A percentile compares a stretch with the other conserved stretches of the same genome.
Evolutionary conservation across 2,888 invertebrate genomes (phyloP).

Genomic region (Mythimna vitellina): DNA sequence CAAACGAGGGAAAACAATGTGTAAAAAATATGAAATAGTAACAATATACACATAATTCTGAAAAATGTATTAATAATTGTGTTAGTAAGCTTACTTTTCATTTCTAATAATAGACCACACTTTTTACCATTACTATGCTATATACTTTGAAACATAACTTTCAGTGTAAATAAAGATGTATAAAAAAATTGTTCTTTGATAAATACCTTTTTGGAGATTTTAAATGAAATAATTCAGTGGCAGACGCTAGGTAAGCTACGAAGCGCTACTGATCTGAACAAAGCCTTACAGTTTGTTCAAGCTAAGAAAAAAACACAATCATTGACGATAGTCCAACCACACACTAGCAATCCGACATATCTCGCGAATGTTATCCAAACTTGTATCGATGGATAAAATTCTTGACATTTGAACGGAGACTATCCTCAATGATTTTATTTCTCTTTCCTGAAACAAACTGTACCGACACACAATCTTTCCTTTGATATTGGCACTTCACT

Average conservation of each 20-base stretch:
- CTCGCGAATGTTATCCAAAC: conserved; percentile 1
- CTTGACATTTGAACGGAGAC: background rate
- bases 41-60: no score
- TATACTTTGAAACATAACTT: no score
- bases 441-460: conserved; percentile 22
- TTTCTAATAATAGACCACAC: no score
- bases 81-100: no score
- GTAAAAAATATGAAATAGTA: no score
- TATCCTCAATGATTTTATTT: conserved; percentile 4
- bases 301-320: conserved; percentile 14
- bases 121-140: no score
- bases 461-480: conserved; percentile 3
- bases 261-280: conserved; percentile 25
- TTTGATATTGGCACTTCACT: conserved; percentile 4
- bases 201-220: no score
- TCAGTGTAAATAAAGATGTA: no score
- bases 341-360: background rate
- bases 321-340: background rate
- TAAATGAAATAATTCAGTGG: conserved; percentile 2
- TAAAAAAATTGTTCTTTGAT: no score
- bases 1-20: no score
- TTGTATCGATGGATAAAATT: conserved; percentile 17
- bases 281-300: conserved; percentile 30
- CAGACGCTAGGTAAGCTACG: conserved; percentile 15
- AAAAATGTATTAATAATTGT: no score